phyloP scores from a whole-genome alignment of 1,140 invertebrate species.

The Platyscapa corneri region DNA sequence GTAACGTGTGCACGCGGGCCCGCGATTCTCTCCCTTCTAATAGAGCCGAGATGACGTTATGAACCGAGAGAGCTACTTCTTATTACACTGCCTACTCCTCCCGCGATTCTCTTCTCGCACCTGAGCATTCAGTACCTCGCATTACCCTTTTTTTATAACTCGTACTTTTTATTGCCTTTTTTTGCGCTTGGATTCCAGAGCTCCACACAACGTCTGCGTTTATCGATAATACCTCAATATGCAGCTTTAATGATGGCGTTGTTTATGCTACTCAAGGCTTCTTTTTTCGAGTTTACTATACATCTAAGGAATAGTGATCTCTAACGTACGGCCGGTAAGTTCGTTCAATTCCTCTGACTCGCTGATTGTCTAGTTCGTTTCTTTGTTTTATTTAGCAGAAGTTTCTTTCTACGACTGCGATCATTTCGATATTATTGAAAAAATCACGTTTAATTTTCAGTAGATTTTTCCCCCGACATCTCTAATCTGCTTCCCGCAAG shows the following conservation, averaged over 20 bases:
- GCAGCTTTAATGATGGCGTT: slow-evolving; percentile 1
- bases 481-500: too few relatives aligned
- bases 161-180: not conserved
- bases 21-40: slow-evolving; percentile 38
- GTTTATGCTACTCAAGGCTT: not conserved
- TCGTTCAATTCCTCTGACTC: too few relatives aligned
- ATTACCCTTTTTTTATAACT: not conserved
- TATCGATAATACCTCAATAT: not conserved
- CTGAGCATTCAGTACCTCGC: not conserved
- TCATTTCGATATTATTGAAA: too few relatives aligned
- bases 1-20: slow-evolving; percentile 10
- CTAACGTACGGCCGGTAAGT: not conserved
- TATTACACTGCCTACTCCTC: slow-evolving; percentile 23
- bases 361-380: too few relatives aligned
- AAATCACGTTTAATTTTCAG: too few relatives aligned
- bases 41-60: not conserved
- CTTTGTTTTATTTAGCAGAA: too few relatives aligned
- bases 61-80: slow-evolving; percentile 48
- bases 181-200: slow-evolving; percentile 12
- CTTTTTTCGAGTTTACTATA: not conserved
- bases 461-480: too few relatives aligned
- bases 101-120: slow-evolving; percentile 52
- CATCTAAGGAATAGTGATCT: not conserved
- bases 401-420: too few relatives aligned
- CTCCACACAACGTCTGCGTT: not conserved